Base-by-base conservation (phyloP, 1,140 invertebrate species). In the Paralvinella palmiformis region DNA sequence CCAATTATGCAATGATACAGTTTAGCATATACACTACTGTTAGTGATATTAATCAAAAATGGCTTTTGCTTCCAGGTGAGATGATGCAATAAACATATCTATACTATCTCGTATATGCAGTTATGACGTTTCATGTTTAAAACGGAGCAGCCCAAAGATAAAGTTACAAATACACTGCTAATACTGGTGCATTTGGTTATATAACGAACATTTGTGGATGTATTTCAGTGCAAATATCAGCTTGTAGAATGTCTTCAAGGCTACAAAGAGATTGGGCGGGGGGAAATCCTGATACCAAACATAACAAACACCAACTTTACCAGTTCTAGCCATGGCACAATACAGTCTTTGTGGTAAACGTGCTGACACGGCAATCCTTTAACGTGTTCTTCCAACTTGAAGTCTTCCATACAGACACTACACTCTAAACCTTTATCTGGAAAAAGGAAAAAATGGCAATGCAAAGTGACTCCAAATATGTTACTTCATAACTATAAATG, bases 401-500 rank as follows among this genome's bases (percentile, higher is more conserved):
- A 95, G 77, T 93, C 89, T 72, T 98, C 95, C 93, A 96, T 96
- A 80, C 95, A 99, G 5, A 98, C 91, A 2, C 94, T 94, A 81
- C 96, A 99, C 73, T 97, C 91, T 13, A 92, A 81, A 74, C 89
- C 90, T 33, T 85, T 82, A 68, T 89, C 88, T 89, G 70, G 15
- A 17, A n/a, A n/a, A n/a, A n/a, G n/a, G n/a, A n/a, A n/a, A n/a
- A n/a, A n/a, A n/a, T n/a, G n/a, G n/a, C n/a, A n/a, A n/a, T n/a
- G n/a, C n/a, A n/a, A n/a, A n/a, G n/a, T n/a, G n/a, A n/a, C n/a
- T n/a, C n/a, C n/a, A n/a, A n/a, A n/a, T n/a, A n/a, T n/a, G n/a
- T n/a, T n/a, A n/a, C n/a, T n/a, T n/a, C n/a, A n/a, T n/a, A n/a
- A n/a, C n/a, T n/a, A n/a, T n/a, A n/a, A n/a, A n/a, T n/a, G n/a